These are phyloP conservation scores for Lasioglossum marginatum DNA, from an alignment of 2,888 invertebrate species.

Conservation along the genomic window DNA sequence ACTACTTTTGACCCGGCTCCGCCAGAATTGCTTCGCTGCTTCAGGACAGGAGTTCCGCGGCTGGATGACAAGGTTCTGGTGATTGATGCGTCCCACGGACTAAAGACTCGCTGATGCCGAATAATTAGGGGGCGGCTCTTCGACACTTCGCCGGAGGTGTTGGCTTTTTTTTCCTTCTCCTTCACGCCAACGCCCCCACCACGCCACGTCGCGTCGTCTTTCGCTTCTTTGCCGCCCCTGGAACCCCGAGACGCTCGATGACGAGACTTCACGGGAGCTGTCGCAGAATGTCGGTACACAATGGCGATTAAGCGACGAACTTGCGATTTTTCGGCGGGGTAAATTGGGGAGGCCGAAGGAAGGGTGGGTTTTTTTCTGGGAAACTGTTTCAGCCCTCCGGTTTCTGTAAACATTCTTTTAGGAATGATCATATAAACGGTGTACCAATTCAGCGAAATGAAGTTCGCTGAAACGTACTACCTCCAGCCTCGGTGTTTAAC, in stretches of 20 bases:
- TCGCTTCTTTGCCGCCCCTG: not conserved
- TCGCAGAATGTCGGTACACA: constrained; percentile 28
- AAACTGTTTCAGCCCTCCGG: not conserved
- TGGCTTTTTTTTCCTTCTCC: constrained; percentile 64
- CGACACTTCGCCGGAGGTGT: constrained; percentile 78
- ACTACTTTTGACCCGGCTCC: constrained; percentile 63
- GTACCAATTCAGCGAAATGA: not conserved
- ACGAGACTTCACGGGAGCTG: constrained; percentile 34
- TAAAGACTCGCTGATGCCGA: constrained; percentile 80
- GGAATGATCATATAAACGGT: not conserved
- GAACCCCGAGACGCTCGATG: not conserved
- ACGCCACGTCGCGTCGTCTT: not conserved
- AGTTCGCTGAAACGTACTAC: not conserved
- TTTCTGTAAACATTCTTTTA: too few species aligned
- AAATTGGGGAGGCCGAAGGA: not conserved
- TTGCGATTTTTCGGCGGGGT: constrained; percentile 21
- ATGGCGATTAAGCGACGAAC: constrained; percentile 43
- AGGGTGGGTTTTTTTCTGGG: not conserved
- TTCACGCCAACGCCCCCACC: constrained; percentile 8
- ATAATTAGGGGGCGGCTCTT: constrained; percentile 80
- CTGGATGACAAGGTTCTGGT: constrained; percentile 74
- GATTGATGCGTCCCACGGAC: constrained; percentile 79
- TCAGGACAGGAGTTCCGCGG: constrained; percentile 64
- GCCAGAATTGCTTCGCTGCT: not conserved
- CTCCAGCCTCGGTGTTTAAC: not conserved